Evolutionary conservation across 2,888 invertebrate genomes (phyloP).

Genomic region (Agonopterix subpropinquella): DNA sequence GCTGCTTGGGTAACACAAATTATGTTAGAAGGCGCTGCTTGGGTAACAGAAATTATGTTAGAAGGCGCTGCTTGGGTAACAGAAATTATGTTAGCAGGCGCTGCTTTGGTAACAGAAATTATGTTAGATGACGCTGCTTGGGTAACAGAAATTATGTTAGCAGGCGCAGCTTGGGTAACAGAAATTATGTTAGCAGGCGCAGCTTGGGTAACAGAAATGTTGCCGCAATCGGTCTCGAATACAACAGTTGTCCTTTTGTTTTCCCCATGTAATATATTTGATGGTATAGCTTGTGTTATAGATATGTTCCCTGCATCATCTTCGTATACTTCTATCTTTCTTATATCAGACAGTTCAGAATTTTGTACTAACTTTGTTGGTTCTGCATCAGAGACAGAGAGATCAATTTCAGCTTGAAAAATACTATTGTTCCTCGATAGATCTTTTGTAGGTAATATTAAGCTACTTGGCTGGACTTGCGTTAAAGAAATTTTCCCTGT

Average conservation of each 20-base stretch:
- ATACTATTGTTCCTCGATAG: neutral
- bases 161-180: too few species aligned
- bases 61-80: too few species aligned
- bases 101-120: conserved; percentile 1
- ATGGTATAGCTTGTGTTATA: conserved; percentile 21
- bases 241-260: conserved; percentile 17
- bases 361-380: too few species aligned
- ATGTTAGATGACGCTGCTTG: too few species aligned
- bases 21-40: too few species aligned
- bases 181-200: too few species aligned
- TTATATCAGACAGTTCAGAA: conserved; percentile 5
- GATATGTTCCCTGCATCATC: conserved; percentile 23
- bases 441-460: conserved; percentile 6
- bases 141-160: too few species aligned
- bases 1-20: conserved; percentile 1
- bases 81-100: too few species aligned
- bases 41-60: too few species aligned
- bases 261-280: conserved; percentile 9
- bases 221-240: conserved; percentile 6
- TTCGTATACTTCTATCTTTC: conserved; percentile 20
- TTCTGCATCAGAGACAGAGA: neutral
- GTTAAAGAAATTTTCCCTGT: conserved; percentile 26
- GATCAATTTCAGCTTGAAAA: neutral
- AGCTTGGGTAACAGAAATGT: neutral
- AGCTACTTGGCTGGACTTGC: conserved; percentile 19